Conservation (phyloP, 2,888 invertebrate genomes). For the Crepidodera aurea region DNA sequence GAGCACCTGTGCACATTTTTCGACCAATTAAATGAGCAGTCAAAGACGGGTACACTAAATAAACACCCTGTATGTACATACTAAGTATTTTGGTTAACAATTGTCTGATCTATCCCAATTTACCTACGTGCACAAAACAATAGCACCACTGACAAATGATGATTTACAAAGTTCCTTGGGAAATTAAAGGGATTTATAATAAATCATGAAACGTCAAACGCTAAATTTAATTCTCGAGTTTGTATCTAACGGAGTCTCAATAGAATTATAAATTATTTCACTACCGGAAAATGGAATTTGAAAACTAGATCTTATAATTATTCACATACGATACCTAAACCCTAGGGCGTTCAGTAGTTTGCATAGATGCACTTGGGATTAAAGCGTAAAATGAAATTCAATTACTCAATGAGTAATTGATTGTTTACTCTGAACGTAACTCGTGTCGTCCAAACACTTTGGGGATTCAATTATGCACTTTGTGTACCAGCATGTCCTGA, state of each 20-base stretch:
- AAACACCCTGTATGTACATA: too few relatives aligned
- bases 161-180: constrained; percentile 34
- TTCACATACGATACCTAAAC: constrained; percentile 9
- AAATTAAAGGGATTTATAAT: constrained; percentile 35
- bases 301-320: constrained; percentile 14
- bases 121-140: background rate
- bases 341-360: background rate
- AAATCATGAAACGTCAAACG: constrained; percentile 39
- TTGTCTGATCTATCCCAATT: too few relatives aligned
- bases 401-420: constrained; percentile 6
- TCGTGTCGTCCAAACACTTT: constrained; percentile 5
- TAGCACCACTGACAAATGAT: constrained; percentile 13
- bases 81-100: too few relatives aligned
- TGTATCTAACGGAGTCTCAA: constrained; percentile 17
- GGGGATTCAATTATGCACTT: background rate
- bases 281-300: constrained; percentile 13
- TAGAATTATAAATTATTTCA: constrained; percentile 22
- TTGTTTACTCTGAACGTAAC: constrained; percentile 1
- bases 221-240: constrained; percentile 35
- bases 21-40: too few relatives aligned
- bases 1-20: too few relatives aligned
- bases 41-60: too few relatives aligned
- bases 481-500: background rate
- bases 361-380: constrained; percentile 7
- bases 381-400: constrained; percentile 9